Conservation (phyloP, 2,797 vertebrate genomes). For the Oreochromis mossambicus region DNA sequence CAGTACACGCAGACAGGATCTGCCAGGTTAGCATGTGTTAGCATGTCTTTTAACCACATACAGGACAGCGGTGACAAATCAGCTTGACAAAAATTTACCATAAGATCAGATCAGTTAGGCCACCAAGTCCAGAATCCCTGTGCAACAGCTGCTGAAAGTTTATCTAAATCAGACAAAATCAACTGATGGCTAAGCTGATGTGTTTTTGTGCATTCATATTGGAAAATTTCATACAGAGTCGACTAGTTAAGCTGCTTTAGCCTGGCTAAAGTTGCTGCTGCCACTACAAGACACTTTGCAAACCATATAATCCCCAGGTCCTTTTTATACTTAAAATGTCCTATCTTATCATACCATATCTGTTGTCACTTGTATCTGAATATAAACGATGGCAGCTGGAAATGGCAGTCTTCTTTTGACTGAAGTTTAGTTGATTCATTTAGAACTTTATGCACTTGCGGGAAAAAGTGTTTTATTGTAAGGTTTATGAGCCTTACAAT, state of each 20-base stretch:
- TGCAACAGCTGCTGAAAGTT: background rate
- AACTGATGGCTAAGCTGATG: background rate
- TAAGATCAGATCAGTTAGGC: background rate
- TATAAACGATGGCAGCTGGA: background rate
- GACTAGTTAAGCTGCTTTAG: background rate
- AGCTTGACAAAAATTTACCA: background rate
- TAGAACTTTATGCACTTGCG: background rate
- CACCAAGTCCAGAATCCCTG: background rate
- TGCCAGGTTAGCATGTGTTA: slow-evolving; percentile 77
- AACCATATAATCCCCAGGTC: background rate
- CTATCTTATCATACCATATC: background rate
- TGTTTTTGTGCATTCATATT: background rate
- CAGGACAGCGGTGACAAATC: background rate
- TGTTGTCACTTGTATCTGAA: background rate
- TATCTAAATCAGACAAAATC: background rate
- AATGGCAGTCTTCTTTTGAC: background rate
- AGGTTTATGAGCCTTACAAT: background rate
- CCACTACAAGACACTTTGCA: background rate
- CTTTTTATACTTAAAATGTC: background rate
- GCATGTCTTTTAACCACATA: background rate
- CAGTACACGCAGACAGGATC: slow-evolving; percentile 82
- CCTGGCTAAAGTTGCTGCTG: background rate
- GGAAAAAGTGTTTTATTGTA: background rate
- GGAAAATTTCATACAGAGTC: background rate
- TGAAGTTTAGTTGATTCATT: background rate